phyloP scores from a whole-genome alignment of 1,140 invertebrate species.

The Drosophila ironensis region DNA sequence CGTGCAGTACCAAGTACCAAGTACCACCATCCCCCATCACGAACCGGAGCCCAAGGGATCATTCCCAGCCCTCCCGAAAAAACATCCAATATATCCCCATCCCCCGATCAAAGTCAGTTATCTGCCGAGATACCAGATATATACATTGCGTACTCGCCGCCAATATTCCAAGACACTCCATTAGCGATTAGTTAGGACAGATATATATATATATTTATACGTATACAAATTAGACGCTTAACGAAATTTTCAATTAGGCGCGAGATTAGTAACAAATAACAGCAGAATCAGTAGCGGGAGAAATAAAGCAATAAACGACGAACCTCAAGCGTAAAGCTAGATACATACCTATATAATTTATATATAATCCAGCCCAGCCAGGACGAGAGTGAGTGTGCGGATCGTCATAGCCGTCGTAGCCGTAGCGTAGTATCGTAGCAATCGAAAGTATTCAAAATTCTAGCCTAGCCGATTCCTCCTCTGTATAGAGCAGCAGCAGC shows the following conservation, averaged over 20 bases:
- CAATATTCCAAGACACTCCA: slow-evolving; percentile 78
- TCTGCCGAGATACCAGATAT: slow-evolving; percentile 18
- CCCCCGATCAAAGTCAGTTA: slow-evolving; percentile 23
- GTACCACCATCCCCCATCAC: too few species aligned
- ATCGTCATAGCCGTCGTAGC: too few species aligned
- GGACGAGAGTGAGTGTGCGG: slow-evolving; percentile 19
- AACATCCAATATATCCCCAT: slow-evolving; percentile 11
- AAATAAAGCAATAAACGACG: slow-evolving; percentile 74
- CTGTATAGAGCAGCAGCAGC: too few species aligned
- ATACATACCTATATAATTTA: slow-evolving; percentile 52
- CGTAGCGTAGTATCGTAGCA: slow-evolving; percentile 17
- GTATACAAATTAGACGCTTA: slow-evolving; percentile 50
- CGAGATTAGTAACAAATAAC: slow-evolving; percentile 31
- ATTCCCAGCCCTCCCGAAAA: slow-evolving; percentile 6
- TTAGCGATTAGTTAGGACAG: slow-evolving; percentile 76
- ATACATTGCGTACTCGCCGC: slow-evolving; percentile 36
- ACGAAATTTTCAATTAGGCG: slow-evolving; percentile 34
- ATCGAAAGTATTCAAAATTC: slow-evolving; percentile 57
- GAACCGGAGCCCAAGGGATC: too few species aligned
- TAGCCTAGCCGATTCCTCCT: slow-evolving; percentile 20
- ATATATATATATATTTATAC: slow-evolving; percentile 48
- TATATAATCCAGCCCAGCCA: slow-evolving; percentile 36
- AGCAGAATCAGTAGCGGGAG: too few species aligned
- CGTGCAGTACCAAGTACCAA: too few species aligned
- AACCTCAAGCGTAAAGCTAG: slow-evolving; percentile 67